Percentiles rank a stretch among this genome's conserved stretches.
These are phyloP conservation scores for Tinea pellionella DNA, from an alignment of 2,888 invertebrate species.

Conservation along the genomic window DNA sequence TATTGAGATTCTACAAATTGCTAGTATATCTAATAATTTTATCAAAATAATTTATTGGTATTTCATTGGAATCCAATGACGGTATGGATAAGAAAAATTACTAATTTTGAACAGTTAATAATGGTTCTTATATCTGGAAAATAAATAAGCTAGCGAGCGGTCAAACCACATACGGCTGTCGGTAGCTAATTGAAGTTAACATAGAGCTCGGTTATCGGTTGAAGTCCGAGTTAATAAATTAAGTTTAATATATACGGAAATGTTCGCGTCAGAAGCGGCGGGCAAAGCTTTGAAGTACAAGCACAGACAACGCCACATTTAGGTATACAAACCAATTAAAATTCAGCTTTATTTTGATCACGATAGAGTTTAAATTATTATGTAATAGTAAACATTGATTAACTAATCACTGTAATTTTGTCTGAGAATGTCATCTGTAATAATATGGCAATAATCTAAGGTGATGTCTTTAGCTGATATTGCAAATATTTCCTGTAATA, in stretches of 20 bases:
- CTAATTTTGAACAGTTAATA: not conserved
- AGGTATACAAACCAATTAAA: not conserved
- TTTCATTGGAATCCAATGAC: not conserved
- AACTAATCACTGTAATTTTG: not conserved
- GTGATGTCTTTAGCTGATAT: slow-evolving; percentile 4
- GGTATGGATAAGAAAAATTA: not conserved
- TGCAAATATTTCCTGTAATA: slow-evolving; percentile 7
- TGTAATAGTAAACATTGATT: not conserved
- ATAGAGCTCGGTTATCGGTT: slow-evolving; percentile 21
- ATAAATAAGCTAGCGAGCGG: slow-evolving; percentile 14
- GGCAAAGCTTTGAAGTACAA: not conserved
- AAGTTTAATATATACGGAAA: slow-evolving; percentile 16
- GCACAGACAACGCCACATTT: not conserved
- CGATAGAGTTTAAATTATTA: not conserved
- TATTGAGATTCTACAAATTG: not conserved
- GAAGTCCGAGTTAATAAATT: slow-evolving; percentile 26
- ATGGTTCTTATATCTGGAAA: not conserved
- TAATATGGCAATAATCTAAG: not conserved
- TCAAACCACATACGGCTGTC: slow-evolving; percentile 18
- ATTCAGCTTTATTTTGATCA: not conserved
- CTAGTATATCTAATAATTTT: not conserved
- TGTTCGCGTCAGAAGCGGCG: slow-evolving; percentile 4
- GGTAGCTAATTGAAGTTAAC: slow-evolving; percentile 26
- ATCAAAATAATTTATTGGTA: not conserved
- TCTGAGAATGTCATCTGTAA: not conserved